Conservation (phyloP, 2,888 invertebrate species). For the Nymphalis urticae region DNA sequence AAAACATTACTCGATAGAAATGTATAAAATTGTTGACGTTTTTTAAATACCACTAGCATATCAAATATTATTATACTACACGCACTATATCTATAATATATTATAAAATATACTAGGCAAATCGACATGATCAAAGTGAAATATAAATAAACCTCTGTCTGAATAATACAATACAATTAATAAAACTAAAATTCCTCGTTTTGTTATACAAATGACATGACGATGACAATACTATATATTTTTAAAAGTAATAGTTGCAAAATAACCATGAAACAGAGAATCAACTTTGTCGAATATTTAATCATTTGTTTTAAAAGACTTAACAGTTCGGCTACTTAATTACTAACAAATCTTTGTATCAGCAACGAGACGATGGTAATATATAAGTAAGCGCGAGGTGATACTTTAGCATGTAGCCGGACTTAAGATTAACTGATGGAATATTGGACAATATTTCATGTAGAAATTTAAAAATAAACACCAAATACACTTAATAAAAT, state of each 20-base stretch:
- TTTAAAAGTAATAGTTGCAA: too few species aligned
- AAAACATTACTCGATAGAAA: constrained; percentile 69
- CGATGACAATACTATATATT: too few species aligned
- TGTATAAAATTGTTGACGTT: constrained; percentile 64
- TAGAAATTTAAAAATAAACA: background rate
- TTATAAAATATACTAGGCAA: constrained; percentile 30
- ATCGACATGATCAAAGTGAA: constrained; percentile 23
- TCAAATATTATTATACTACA: constrained; percentile 43
- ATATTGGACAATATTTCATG: background rate
- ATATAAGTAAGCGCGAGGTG: background rate
- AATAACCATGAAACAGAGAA: too few species aligned
- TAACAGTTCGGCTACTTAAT: background rate
- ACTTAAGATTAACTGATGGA: background rate
- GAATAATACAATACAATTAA: constrained; percentile 13
- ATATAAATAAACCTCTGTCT: constrained; percentile 12
- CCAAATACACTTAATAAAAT: background rate
- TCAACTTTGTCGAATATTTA: too few species aligned
- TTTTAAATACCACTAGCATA: constrained; percentile 54
- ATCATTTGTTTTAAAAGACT: too few species aligned
- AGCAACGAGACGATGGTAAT: background rate
- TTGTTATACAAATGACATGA: background rate
- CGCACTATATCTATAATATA: constrained; percentile 38
- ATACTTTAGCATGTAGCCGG: background rate
- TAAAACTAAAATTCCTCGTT: constrained; percentile 3
- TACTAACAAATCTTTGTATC: background rate